phyloP scores from a whole-genome alignment of 2,113 vertebrate genomes.

The Eira barbara region DNA sequence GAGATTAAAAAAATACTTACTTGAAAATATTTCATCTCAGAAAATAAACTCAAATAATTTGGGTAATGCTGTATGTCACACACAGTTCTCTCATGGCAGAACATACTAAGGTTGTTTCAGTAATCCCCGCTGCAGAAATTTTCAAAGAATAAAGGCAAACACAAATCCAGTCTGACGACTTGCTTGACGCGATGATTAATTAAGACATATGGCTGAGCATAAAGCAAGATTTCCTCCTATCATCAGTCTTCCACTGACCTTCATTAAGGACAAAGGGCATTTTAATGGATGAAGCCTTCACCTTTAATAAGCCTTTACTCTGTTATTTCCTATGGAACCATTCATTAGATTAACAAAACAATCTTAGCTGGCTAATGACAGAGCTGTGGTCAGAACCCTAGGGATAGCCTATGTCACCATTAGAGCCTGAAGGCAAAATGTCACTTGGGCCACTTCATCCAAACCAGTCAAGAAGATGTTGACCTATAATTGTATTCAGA shows the following conservation, averaged over 20 bases:
- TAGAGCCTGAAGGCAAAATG: constrained; percentile 75
- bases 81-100: neutral
- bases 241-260: constrained; percentile 75
- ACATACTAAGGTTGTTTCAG: neutral
- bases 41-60: neutral
- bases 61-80: neutral
- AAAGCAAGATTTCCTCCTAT: constrained; percentile 74
- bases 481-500: constrained; percentile 75
- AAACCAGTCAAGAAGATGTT: constrained; percentile 66
- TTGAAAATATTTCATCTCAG: neutral
- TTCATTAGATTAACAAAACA: constrained; percentile 81
- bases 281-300: constrained; percentile 76
- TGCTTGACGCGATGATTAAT: constrained; percentile 67
- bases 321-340: constrained; percentile 77
- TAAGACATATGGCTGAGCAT: constrained; percentile 65
- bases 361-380: constrained; percentile 73
- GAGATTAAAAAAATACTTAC: neutral
- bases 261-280: constrained; percentile 68
- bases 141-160: constrained; percentile 25
- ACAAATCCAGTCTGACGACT: constrained; percentile 16
- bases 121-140: neutral
- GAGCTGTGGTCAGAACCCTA: constrained; percentile 57
- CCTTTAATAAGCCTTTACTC: constrained; percentile 77
- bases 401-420: constrained; percentile 61
- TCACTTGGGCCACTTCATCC: constrained; percentile 63